These are phyloP conservation scores for Tiliqua scincoides DNA, from an alignment of 2,113 vertebrate species.

Conservation along the genomic window DNA sequence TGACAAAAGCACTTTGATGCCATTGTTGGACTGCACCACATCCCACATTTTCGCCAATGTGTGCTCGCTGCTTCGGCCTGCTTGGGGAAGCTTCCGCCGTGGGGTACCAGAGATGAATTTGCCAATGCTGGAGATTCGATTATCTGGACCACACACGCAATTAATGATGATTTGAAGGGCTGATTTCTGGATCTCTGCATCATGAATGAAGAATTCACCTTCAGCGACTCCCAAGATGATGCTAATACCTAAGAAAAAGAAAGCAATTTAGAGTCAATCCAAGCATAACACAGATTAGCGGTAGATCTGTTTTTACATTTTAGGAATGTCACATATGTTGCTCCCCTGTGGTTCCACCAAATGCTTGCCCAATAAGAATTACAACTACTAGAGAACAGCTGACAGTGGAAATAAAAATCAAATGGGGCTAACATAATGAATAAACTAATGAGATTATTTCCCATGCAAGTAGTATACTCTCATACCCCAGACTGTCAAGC, in stretches of 20 bases:
- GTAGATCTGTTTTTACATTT: background rate
- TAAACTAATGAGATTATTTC: background rate
- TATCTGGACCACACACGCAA: constrained; percentile 96
- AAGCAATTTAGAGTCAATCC: background rate
- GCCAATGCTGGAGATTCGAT: constrained; percentile 94
- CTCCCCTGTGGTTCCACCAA: background rate
- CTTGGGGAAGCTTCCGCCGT: constrained; percentile 89
- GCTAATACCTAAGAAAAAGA: constrained; percentile 86
- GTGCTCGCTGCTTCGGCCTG: constrained; percentile 88
- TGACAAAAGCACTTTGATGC: constrained; percentile 97
- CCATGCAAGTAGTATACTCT: background rate
- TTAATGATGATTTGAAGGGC: constrained; percentile 98
- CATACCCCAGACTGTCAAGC: background rate
- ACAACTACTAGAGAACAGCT: too few species aligned
- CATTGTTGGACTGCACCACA: constrained; percentile 97
- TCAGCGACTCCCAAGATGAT: constrained; percentile 97
- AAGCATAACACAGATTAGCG: background rate
- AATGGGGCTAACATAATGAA: background rate
- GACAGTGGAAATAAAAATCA: background rate
- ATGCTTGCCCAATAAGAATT: background rate
- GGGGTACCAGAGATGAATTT: constrained; percentile 96
- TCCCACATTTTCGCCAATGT: constrained; percentile 98
- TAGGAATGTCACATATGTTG: background rate
- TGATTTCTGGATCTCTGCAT: constrained; percentile 98
- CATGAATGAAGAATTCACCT: constrained; percentile 97